These are phyloP conservation scores for Lithosia quadra DNA, from an alignment of 2,888 invertebrate genomes.

Conservation along the genomic window DNA sequence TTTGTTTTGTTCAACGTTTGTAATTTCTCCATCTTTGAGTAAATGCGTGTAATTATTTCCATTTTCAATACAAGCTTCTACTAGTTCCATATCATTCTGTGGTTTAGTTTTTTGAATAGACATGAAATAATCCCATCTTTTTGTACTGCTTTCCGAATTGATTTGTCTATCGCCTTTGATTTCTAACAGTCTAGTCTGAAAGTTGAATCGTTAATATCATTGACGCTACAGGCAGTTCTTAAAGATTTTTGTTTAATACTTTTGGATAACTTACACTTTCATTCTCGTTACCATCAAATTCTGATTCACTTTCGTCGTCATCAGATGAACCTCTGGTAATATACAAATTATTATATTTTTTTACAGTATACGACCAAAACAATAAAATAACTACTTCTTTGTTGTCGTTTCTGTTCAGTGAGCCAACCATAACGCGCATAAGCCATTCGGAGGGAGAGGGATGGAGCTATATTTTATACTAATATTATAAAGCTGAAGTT, in stretches of 20 bases:
- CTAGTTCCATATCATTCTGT: background rate
- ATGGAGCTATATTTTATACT: too few relatives aligned
- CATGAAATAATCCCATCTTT: conserved; percentile 8
- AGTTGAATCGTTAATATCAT: background rate
- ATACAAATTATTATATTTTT: conserved; percentile 2
- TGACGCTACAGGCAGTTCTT: background rate
- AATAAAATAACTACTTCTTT: too few relatives aligned
- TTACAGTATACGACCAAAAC: background rate
- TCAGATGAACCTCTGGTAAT: conserved; percentile 64
- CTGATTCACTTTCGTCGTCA: conserved; percentile 50
- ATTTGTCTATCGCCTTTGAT: background rate
- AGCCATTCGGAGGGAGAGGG: too few relatives aligned
- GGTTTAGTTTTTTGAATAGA: background rate
- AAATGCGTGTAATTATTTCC: background rate
- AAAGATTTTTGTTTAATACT: background rate
- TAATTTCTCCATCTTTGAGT: background rate
- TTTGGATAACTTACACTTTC: conserved; percentile 26
- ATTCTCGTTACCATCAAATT: conserved; percentile 14
- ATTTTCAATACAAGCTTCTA: background rate
- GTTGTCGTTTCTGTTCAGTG: too few relatives aligned
- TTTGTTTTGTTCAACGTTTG: background rate
- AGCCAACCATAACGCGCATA: too few relatives aligned
- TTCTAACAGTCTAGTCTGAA: conserved; percentile 10
- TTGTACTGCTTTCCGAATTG: background rate
- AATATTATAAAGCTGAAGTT: too few relatives aligned